phyloP scores from a whole-genome alignment of 2,888 invertebrate species.

The Baccha elongata region DNA sequence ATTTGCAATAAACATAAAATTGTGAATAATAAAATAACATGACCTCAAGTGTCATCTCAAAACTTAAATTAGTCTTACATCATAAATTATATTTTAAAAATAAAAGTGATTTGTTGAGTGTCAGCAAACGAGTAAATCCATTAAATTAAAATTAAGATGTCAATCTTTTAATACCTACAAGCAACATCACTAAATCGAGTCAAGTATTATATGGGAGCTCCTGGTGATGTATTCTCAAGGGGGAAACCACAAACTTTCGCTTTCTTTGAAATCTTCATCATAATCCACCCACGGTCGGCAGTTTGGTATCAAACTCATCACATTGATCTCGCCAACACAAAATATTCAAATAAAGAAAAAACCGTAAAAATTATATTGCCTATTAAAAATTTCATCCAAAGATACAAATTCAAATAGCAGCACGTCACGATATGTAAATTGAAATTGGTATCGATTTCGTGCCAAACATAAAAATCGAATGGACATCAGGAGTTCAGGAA shows the following conservation, averaged over 20 bases:
- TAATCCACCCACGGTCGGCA: constrained; percentile 37
- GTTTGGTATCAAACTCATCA: constrained; percentile 29
- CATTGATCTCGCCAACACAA: constrained; percentile 41
- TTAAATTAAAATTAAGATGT: constrained; percentile 58
- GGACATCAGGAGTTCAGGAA: constrained; percentile 9
- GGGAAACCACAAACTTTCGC: constrained; percentile 62
- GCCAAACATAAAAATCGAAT: constrained; percentile 34
- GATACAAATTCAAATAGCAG: constrained; percentile 22
- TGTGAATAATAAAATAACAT: constrained; percentile 19
- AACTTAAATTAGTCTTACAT: constrained; percentile 42
- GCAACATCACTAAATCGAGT: background rate
- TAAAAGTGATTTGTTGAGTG: constrained; percentile 42
- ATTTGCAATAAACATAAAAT: background rate
- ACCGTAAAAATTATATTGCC: background rate
- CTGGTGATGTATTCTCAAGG: constrained; percentile 23
- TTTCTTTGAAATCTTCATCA: constrained; percentile 39
- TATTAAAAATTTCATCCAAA: constrained; percentile 24
- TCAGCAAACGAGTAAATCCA: constrained; percentile 45
- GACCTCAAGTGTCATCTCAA: constrained; percentile 45
- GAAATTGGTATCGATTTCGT: constrained; percentile 53
- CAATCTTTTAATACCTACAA: constrained; percentile 40
- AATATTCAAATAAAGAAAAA: constrained; percentile 1
- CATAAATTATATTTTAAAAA: constrained; percentile 5
- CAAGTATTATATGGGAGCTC: constrained; percentile 3
- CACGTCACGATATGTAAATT: constrained; percentile 49